phyloP scores from a whole-genome alignment of 2,113 vertebrate species.

The Anolis carolinensis region DNA sequence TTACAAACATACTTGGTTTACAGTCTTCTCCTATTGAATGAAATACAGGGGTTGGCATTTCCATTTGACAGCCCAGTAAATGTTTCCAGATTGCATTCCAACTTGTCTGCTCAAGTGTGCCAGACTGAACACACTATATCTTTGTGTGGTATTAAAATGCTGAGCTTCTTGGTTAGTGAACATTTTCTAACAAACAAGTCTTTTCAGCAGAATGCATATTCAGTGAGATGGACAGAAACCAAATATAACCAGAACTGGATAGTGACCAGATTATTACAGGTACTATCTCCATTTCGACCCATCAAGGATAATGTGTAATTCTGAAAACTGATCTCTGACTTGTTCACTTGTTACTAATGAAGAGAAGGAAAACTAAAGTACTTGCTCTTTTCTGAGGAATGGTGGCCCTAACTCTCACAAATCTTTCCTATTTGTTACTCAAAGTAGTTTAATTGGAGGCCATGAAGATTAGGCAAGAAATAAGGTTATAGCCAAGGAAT shows the following conservation, averaged over 20 bases:
- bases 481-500: background rate
- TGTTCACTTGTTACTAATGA: no score
- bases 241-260: background rate
- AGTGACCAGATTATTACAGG: background rate
- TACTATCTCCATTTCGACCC: background rate
- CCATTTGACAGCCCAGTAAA: slow-evolving; percentile 66
- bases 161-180: slow-evolving; percentile 56
- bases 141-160: slow-evolving; percentile 73
- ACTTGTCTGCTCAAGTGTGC: slow-evolving; percentile 69
- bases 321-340: background rate
- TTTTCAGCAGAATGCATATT: slow-evolving; percentile 38
- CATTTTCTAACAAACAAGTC: slow-evolving; percentile 47
- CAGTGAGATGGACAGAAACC: slow-evolving; percentile 19
- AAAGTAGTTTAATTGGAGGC: background rate
- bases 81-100: slow-evolving; percentile 74
- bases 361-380: background rate
- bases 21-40: slow-evolving; percentile 53
- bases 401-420: background rate
- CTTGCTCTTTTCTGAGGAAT: background rate
- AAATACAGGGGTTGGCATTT: slow-evolving; percentile 65
- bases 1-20: slow-evolving; percentile 50
- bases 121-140: slow-evolving; percentile 66
- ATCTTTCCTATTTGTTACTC: background rate
- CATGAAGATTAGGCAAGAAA: background rate
- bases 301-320: background rate